Percentiles rank a stretch among this genome's conserved stretches.
Evolutionary conservation across 1,140 invertebrate species (phyloP).

Genomic region (Philotrypesis tridentata): DNA sequence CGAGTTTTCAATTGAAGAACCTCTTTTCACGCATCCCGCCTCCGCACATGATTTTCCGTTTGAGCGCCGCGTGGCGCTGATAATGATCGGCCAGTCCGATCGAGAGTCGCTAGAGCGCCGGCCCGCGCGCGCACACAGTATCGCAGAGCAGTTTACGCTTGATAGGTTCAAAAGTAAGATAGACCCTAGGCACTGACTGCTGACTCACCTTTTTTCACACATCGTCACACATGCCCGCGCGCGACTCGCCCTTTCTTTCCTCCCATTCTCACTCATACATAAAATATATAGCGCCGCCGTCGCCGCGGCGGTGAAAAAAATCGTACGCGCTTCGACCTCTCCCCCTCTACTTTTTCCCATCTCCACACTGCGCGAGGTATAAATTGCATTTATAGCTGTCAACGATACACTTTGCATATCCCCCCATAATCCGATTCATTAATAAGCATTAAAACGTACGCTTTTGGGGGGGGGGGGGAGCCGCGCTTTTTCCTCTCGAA

Average conservation of each 20-base stretch:
- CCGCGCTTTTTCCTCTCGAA: no score
- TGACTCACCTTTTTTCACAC: slow-evolving; percentile 39
- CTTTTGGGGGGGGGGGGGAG: no score
- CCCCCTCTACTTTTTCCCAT: neutral
- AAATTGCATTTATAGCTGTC: slow-evolving; percentile 22
- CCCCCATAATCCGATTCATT: slow-evolving; percentile 19
- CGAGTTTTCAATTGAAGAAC: neutral
- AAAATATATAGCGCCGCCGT: slow-evolving; percentile 21
- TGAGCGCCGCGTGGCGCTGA: neutral
- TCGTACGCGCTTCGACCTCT: neutral
- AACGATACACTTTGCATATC: neutral
- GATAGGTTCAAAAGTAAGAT: slow-evolving; percentile 38
- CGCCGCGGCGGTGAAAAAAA: no score
- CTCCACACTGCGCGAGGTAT: neutral
- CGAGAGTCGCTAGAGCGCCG: neutral
- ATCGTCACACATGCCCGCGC: slow-evolving; percentile 21
- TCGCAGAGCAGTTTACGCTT: neutral
- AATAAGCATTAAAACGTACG: neutral
- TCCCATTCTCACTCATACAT: slow-evolving; percentile 8
- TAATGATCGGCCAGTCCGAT: slow-evolving; percentile 34
- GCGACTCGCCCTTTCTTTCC: neutral
- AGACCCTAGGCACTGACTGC: neutral
- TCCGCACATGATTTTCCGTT: slow-evolving; percentile 43
- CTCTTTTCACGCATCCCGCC: neutral
- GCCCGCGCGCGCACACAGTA: no score